phyloP scores from a whole-genome alignment of 2,888 invertebrate species.

The Portevinia maculata region DNA sequence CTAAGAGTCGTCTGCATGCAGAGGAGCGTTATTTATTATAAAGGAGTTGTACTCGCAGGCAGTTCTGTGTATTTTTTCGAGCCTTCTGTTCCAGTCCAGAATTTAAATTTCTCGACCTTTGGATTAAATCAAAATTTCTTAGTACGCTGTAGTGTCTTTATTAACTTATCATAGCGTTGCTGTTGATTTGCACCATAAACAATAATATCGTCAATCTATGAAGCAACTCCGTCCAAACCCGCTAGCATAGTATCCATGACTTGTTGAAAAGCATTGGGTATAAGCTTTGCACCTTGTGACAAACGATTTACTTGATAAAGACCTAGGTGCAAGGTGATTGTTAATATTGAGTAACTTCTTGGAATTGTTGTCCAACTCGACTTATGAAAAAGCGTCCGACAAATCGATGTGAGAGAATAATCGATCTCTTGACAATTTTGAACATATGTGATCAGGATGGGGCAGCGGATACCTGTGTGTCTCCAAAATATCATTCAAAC shows the following conservation, averaged over 20 bases:
- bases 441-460: conserved; percentile 45
- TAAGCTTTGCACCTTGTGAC: conserved; percentile 58
- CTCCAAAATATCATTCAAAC: conserved; percentile 59
- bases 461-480: conserved; percentile 67
- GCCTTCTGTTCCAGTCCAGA: too few species aligned
- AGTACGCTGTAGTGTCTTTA: conserved; percentile 17
- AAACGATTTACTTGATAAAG: conserved; percentile 23
- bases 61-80: too few species aligned
- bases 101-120: conserved; percentile 61
- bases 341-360: background rate
- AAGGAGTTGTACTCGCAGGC: too few species aligned
- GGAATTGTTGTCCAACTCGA: conserved; percentile 52
- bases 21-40: too few species aligned
- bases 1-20: too few species aligned
- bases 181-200: conserved; percentile 45
- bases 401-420: conserved; percentile 59
- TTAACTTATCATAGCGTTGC: conserved; percentile 37
- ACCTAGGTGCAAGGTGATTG: background rate
- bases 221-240: conserved; percentile 38
- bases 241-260: conserved; percentile 66
- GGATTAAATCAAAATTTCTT: conserved; percentile 50
- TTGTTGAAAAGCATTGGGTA: conserved; percentile 68
- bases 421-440: background rate
- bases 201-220: conserved; percentile 62
- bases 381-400: conserved; percentile 67